Conservation (phyloP, 2,888 invertebrate genomes). For the Ctenicera cuprea region DNA sequence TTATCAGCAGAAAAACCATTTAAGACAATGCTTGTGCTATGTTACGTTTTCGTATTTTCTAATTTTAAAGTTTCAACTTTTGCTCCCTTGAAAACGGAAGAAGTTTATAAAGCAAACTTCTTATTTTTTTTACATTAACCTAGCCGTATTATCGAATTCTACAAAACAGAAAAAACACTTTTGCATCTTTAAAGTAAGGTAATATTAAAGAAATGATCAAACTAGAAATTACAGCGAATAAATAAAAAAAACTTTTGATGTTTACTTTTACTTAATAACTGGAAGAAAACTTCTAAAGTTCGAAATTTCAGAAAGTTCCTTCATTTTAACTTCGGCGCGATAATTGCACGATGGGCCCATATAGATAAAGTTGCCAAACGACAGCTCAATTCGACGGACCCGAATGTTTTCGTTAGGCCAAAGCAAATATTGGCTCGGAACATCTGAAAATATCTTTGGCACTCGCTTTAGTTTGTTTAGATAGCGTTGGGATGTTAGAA, state of each 20-base stretch:
- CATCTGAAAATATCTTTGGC: constrained; percentile 25
- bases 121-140: too few relatives aligned
- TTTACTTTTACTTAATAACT: not conserved
- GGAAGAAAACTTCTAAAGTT: not conserved
- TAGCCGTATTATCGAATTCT: too few relatives aligned
- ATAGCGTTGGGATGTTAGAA: constrained; percentile 14
- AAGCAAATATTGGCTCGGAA: constrained; percentile 17
- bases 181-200: too few relatives aligned
- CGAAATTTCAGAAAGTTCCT: constrained; percentile 22
- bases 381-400: not conserved
- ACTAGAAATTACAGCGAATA: not conserved
- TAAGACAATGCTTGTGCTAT: too few relatives aligned
- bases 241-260: not conserved
- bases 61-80: too few relatives aligned
- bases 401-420: constrained; percentile 20
- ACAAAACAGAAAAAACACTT: too few relatives aligned
- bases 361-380: constrained; percentile 22
- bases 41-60: too few relatives aligned
- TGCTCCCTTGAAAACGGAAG: too few relatives aligned
- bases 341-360: constrained; percentile 17
- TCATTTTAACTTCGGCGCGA: constrained; percentile 11
- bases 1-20: too few relatives aligned
- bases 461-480: constrained; percentile 23
- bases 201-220: not conserved
- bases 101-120: too few relatives aligned